Base-by-base conservation (phyloP, 2,888 invertebrate genomes). In the Scaptomyza polygonia region DNA sequence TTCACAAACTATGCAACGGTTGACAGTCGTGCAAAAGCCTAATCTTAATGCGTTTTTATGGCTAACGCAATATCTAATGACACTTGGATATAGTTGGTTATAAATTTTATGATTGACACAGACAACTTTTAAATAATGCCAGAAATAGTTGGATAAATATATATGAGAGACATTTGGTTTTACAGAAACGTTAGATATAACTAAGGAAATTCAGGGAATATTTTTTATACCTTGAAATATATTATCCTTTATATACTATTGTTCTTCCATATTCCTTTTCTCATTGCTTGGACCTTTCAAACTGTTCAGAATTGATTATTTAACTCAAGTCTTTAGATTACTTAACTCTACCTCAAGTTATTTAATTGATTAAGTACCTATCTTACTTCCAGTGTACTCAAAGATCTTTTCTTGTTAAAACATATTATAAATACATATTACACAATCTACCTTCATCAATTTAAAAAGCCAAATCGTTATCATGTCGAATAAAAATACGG, bases 1-100 rank as follows among this genome's bases (percentile, higher is more conserved):
- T 69, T 21, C 40, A 27, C 47, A 45, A 66, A 56, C 58, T 72
- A 67, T 72, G 27, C 70, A 39, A 40, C 47, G 30, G 45, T 30
- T 73, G 64, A 68, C 63, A 55, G 55, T 27, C 45, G 7, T 6
- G 16, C 52, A 11, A 55, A 34, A 55, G 53, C 12, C 56, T 48
- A 72, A 72, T 72, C 68, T 61, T 57, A 61, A 73, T 64, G 64
- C 61, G 49, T 57, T 57, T 72, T 72, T 68, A 72, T 68, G 53
- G 52, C 53, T 1, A 21, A 16, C 48, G 14, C 49, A 49, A 43
- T 43, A 47, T 12, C 39, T 5, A 59, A 29, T 56, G 67, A n/a
- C 57, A 58, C 34, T 34, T 44, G 53, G 2, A 32, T 16, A 39
- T 16, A 5, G 16, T 39, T 0, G 29, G 39, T 12, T 58, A 51